A percentile compares a stretch with the other conserved stretches of the same genome.
These are phyloP conservation scores for Eulemur macaco DNA, from an alignment of 2,113 vertebrate species.

Conservation along the genomic window DNA sequence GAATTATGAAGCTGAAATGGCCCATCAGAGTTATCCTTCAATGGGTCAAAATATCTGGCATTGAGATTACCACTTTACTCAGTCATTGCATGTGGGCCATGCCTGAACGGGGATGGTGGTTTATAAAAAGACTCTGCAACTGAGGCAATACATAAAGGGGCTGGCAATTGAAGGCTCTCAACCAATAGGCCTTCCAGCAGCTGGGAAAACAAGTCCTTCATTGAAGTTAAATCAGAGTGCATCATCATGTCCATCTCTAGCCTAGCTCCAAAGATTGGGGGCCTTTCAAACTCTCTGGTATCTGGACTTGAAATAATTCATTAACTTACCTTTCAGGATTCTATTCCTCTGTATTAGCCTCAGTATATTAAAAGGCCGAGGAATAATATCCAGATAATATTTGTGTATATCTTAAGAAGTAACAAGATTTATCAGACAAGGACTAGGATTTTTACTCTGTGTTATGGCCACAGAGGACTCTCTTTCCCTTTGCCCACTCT, in stretches of 20 bases:
- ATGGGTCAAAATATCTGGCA: not conserved
- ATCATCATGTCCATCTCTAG: not conserved
- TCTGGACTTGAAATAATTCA: not conserved
- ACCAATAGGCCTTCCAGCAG: not conserved
- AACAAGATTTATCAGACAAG: not conserved
- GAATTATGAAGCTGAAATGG: not conserved
- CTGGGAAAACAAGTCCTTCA: not conserved
- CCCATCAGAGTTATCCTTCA: not conserved
- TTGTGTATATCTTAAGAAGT: not conserved
- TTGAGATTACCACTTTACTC: not conserved
- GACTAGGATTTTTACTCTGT: not conserved
- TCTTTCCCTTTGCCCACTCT: not conserved
- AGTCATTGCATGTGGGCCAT: not conserved
- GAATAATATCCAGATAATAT: not conserved
- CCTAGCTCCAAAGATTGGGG: not conserved
- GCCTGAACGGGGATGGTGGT: not conserved
- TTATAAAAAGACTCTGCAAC: not conserved
- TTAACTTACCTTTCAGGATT: not conserved
- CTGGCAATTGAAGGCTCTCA: not conserved
- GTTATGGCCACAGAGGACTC: not conserved
- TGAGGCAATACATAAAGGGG: not conserved
- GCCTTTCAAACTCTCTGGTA: not conserved
- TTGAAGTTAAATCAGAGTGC: not conserved
- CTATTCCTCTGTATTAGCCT: not conserved
- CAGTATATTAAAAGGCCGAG: not conserved